Conservation (phyloP, 2,113 vertebrate genomes). For the Barnardius zonarius region DNA sequence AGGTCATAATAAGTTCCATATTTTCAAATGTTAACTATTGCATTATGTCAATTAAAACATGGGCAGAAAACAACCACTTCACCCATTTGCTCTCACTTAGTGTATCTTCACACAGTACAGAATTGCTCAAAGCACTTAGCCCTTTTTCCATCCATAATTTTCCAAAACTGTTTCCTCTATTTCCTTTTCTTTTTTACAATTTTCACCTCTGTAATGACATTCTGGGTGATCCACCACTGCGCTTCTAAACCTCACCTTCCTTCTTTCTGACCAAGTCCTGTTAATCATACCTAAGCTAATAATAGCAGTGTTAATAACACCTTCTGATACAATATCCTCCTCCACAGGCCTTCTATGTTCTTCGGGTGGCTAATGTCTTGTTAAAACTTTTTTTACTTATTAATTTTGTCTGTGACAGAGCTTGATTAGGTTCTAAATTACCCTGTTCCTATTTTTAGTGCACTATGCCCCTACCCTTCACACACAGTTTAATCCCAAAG, state of each 20-base stretch:
- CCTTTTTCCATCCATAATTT: background rate
- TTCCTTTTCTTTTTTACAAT: constrained; percentile 25
- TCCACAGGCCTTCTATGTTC: constrained; percentile 66
- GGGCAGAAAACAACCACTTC: background rate
- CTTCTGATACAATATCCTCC: constrained; percentile 63
- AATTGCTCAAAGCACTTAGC: background rate
- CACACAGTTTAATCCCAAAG: constrained; percentile 83
- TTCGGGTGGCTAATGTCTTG: constrained; percentile 77
- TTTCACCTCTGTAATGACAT: constrained; percentile 68
- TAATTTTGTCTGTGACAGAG: constrained; percentile 81
- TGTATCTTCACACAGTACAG: background rate
- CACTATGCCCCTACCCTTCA: constrained; percentile 79
- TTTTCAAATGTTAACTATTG: background rate
- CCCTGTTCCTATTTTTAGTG: constrained; percentile 78
- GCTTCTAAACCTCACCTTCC: constrained; percentile 68
- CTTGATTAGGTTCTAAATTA: constrained; percentile 82
- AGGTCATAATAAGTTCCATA: background rate
- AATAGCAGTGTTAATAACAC: constrained; percentile 72
- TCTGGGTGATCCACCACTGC: constrained; percentile 57
- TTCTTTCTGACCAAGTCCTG: constrained; percentile 61
- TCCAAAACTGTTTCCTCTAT: background rate
- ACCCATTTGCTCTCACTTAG: background rate
- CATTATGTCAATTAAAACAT: background rate
- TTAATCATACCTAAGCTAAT: constrained; percentile 75
- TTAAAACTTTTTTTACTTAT: constrained; percentile 81